Percentiles rank a stretch among this genome's conserved stretches.
Evolutionary conservation across 2,113 vertebrate species (phyloP).

Genomic region (Micromys minutus): DNA sequence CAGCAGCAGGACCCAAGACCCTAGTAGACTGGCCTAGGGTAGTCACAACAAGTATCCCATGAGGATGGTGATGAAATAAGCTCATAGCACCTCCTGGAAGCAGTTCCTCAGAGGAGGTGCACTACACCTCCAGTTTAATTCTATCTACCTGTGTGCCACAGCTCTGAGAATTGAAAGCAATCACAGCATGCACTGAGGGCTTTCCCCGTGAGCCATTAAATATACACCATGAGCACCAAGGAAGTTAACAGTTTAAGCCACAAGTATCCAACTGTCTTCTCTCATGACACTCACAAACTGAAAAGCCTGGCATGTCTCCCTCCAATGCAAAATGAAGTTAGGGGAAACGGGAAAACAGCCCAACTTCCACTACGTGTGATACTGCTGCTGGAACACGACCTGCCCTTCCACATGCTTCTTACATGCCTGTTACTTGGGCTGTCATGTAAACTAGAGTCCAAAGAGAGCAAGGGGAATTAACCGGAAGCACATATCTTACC

Average conservation of each 20-base stretch:
- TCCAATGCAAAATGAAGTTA: fast-evolving
- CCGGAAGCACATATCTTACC: not conserved
- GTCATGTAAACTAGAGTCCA: too few relatives aligned
- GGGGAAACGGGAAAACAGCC: not conserved
- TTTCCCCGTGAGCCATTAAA: not conserved
- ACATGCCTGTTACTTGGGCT: fast-evolving
- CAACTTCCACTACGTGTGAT: fast-evolving
- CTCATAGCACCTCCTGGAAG: not conserved
- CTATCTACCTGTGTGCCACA: too few relatives aligned
- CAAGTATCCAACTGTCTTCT: not conserved
- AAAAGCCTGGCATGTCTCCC: not conserved
- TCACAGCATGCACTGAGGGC: fast-evolving
- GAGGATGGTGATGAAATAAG: not conserved
- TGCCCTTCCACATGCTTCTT: too few relatives aligned
- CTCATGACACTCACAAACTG: not conserved
- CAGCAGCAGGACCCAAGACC: too few relatives aligned
- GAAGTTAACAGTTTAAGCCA: not conserved
- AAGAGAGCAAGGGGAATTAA: not conserved
- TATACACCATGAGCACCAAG: not conserved
- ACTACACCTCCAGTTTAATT: fast-evolving
- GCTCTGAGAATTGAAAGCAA: too few relatives aligned
- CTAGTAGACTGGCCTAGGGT: too few relatives aligned
- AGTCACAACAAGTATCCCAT: not conserved
- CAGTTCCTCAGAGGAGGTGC: too few relatives aligned
- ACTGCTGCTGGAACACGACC: fast-evolving